Evolutionary conservation across 2,888 invertebrate genomes (phyloP).

Genomic region (Palloptera scutellata): DNA sequence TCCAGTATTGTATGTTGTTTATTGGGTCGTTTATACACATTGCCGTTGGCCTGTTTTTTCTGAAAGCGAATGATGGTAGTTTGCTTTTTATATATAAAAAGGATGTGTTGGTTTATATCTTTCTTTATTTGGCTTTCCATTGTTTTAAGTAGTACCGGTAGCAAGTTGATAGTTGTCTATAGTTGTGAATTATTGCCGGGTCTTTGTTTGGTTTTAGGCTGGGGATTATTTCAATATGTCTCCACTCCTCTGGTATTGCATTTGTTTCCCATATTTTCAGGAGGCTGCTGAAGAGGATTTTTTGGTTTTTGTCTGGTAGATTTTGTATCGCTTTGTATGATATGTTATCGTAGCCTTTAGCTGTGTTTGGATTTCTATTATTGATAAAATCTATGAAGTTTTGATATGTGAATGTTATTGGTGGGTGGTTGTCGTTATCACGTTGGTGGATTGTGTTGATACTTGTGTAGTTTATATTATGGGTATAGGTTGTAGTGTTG

Average conservation of each 20-base stretch:
- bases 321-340: no score
- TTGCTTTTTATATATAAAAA: neutral
- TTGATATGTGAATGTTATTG: neutral
- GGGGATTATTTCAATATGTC: conserved; percentile 20
- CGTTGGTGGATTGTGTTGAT: neutral
- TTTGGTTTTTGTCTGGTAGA: no score
- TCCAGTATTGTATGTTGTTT: no score
- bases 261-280: conserved; percentile 13
- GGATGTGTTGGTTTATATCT: conserved; percentile 6
- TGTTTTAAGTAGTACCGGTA: conserved; percentile 13
- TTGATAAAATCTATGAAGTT: no score
- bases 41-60: conserved; percentile 8
- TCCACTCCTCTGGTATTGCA: conserved; percentile 18
- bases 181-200: neutral
- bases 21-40: conserved; percentile 24
- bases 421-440: neutral
- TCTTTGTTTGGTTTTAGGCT: conserved; percentile 20
- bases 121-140: conserved; percentile 19
- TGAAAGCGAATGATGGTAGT: conserved; percentile 22
- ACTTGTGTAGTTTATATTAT: conserved; percentile 6
- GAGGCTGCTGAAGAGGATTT: neutral
- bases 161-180: conserved; percentile 14
- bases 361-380: conserved; percentile 13
- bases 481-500: no score
- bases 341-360: no score